phyloP scores from a whole-genome alignment of 2,888 invertebrate species.

The Lathronympha strigana region DNA sequence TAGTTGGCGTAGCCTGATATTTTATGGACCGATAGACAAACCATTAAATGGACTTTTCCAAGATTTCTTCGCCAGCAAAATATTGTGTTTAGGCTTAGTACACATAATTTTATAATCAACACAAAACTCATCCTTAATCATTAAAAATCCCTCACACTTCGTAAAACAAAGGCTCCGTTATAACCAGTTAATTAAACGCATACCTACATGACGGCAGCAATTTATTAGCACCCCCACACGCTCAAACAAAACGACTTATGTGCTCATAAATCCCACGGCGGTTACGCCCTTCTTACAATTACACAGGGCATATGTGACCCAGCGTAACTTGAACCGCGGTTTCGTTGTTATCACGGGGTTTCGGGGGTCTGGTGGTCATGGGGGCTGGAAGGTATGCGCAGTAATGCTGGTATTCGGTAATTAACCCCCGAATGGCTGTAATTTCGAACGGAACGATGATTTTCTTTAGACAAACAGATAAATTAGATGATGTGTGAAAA shows the following conservation, averaged over 20 bases:
- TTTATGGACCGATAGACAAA: no score
- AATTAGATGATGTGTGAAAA: slow-evolving; percentile 30
- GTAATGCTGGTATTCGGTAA: slow-evolving; percentile 39
- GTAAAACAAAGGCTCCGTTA: slow-evolving; percentile 19
- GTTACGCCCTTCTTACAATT: background rate
- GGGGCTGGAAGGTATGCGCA: slow-evolving; percentile 29
- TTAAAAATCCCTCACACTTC: slow-evolving; percentile 20
- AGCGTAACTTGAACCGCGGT: background rate
- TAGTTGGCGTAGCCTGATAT: no score
- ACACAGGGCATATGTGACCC: slow-evolving; percentile 10
- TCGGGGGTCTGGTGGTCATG: background rate
- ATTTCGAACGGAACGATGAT: slow-evolving; percentile 36
- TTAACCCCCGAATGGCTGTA: slow-evolving; percentile 38
- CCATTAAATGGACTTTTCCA: no score
- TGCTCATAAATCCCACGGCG: background rate
- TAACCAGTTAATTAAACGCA: slow-evolving; percentile 42
- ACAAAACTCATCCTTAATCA: slow-evolving; percentile 4
- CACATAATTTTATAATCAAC: background rate
- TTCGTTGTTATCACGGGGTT: no score
- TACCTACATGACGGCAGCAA: slow-evolving; percentile 31
- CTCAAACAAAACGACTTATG: slow-evolving; percentile 5
- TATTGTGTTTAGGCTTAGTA: background rate
- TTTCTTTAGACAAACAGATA: slow-evolving; percentile 34
- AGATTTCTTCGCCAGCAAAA: no score
- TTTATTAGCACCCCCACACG: slow-evolving; percentile 33